phyloP scores from a whole-genome alignment of 1,140 invertebrate species.

The Caenorhabditis latens region DNA sequence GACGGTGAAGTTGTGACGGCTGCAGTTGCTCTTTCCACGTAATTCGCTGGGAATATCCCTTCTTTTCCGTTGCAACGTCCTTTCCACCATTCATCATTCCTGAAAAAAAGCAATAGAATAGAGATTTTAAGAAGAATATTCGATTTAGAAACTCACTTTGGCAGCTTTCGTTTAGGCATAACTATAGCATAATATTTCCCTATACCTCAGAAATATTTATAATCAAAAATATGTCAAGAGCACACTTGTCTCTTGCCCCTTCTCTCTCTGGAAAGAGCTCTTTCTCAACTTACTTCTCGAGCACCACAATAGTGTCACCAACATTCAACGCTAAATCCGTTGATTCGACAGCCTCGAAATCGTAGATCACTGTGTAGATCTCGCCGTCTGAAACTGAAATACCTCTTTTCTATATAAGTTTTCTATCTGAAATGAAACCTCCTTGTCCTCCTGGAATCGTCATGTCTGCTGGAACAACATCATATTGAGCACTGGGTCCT shows the following conservation, averaged over 20 bases:
- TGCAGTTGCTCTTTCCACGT: slow-evolving; percentile 76
- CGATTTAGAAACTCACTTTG: background rate
- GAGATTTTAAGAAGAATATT: no score
- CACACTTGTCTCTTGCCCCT: no score
- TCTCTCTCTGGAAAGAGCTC: no score
- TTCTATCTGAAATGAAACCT: background rate
- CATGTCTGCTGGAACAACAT: slow-evolving; percentile 43
- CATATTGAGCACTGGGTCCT: background rate
- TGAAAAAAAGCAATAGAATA: background rate
- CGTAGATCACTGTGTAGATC: slow-evolving; percentile 79
- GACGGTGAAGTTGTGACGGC: background rate
- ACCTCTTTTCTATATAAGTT: background rate
- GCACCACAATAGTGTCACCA: slow-evolving; percentile 89
- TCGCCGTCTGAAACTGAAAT: slow-evolving; percentile 59
- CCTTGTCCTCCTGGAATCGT: background rate
- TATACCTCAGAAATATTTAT: background rate
- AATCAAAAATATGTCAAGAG: slow-evolving; percentile 24
- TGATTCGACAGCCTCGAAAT: slow-evolving; percentile 85
- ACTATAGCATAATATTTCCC: background rate
- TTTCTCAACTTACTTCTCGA: slow-evolving; percentile 83
- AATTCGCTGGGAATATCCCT: slow-evolving; percentile 89
- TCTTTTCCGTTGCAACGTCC: slow-evolving; percentile 86
- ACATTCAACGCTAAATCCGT: slow-evolving; percentile 92
- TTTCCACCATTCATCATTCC: slow-evolving; percentile 94
- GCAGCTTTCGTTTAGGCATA: background rate